These are phyloP conservation scores for Cosmia trapezina DNA, from an alignment of 2,888 invertebrate species.

Conservation along the genomic window DNA sequence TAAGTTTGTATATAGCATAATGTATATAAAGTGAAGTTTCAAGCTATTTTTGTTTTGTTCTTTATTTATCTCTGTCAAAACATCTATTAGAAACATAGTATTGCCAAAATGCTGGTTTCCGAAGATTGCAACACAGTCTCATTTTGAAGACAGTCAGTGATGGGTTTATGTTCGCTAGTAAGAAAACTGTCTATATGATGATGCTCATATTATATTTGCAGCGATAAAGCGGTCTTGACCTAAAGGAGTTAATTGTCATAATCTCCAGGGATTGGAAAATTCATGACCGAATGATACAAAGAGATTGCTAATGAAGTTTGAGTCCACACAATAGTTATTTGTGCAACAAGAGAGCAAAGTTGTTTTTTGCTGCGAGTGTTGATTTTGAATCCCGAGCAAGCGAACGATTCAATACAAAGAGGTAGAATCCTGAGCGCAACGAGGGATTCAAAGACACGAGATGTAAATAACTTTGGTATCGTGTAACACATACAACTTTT, in stretches of 20 bases:
- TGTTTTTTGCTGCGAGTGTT: too few species aligned
- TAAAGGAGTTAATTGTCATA: background rate
- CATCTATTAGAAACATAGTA: background rate
- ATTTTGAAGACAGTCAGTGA: background rate
- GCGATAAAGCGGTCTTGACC: background rate
- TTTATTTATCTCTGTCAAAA: constrained; percentile 23
- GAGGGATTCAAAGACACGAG: too few species aligned
- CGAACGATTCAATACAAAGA: too few species aligned
- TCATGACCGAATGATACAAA: background rate
- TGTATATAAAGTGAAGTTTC: constrained; percentile 53
- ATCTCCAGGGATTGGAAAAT: background rate
- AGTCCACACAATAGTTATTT: too few species aligned
- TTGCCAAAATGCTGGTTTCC: background rate
- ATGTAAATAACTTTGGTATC: too few species aligned
- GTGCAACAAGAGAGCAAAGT: too few species aligned
- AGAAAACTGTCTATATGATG: background rate
- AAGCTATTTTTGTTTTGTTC: constrained; percentile 20
- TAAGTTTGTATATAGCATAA: constrained; percentile 39
- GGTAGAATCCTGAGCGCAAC: too few species aligned
- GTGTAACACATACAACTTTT: too few species aligned
- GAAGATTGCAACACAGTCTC: background rate
- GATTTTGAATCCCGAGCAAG: too few species aligned
- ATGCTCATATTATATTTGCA: background rate
- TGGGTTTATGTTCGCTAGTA: background rate
- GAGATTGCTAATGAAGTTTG: background rate